Evolutionary conservation across 2,888 invertebrate genomes (phyloP), one percentile per base, ranked within the genome.

Genomic region (Ophonus ardosiacus): DNA sequence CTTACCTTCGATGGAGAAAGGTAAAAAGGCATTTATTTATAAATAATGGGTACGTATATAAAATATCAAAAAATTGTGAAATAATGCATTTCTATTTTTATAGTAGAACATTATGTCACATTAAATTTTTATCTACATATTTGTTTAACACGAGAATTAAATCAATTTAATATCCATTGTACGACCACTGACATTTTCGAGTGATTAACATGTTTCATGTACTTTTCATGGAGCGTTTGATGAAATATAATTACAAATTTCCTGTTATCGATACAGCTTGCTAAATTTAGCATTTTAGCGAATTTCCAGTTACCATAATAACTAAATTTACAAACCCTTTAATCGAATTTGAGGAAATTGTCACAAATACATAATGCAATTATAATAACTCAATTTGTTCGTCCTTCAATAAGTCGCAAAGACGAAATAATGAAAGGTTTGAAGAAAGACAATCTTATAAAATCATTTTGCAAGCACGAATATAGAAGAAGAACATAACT

Each of bases 291-390:
- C 7, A 59, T 59, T 56, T 10, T 15, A 15, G 59, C n/a, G 59
- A 4, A 59, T 15, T 59, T 63, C n/a, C 3, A 68, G 18, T 63
- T 17, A 63, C 18, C 10, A 1, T 24, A 63, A 24, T 63, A 24
- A 63, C 43, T 40, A 71, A 74, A 21, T 74, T 74, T 51, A 51
- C 51, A 74, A 71, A 43, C 43, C 18, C 17, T 74, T 74, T 51
- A 74, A 74, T 51, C 51, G 0, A 74, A 74, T 74, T 74, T 51
- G 13, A 51, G 74, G 5, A 51, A 74, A 74, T 51, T 74, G 74
- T 74, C 56, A 74, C 17, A 24, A 74, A 74, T 51, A 43, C 56
- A 43, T 74, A 74, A 74, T 74, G 74, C 43, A 74, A 74, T 74
- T 74, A 74, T 17, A 56, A 74, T 74, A 74, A 74, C 21, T 74